Percentiles rank a stretch among this genome's conserved stretches.
Conservation (phyloP, 1,140 invertebrate genomes). For the Neodiprion pinetum region DNA sequence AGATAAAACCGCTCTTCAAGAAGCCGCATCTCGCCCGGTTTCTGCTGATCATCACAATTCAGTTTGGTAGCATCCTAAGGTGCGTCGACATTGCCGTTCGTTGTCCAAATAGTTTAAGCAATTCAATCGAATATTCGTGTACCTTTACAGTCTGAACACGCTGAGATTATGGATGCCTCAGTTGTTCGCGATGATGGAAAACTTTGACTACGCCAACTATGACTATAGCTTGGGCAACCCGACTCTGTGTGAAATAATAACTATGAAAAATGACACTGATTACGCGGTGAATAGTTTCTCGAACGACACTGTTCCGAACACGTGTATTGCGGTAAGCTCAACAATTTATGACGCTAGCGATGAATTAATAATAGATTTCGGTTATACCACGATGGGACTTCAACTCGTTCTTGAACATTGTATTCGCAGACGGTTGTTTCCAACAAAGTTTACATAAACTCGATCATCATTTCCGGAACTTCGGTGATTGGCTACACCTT, state of each 20-base stretch:
- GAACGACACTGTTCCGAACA: neutral
- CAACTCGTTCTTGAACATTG: conserved; percentile 8
- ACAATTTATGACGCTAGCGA: neutral
- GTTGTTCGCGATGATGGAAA: conserved; percentile 64
- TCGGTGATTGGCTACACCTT: conserved; percentile 34
- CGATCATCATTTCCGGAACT: conserved; percentile 35
- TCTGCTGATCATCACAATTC: conserved; percentile 55
- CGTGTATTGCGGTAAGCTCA: conserved; percentile 22
- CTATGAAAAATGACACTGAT: neutral
- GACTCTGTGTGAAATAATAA: conserved; percentile 46
- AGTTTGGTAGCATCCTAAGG: conserved; percentile 60
- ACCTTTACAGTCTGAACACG: conserved; percentile 57
- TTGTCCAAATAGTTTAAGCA: conserved; percentile 10
- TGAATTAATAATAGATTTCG: neutral
- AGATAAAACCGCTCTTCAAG: conserved; percentile 59
- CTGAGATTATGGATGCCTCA: conserved; percentile 67
- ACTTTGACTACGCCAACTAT: conserved; percentile 27
- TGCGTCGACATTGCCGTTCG: conserved; percentile 34
- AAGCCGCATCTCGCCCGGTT: conserved; percentile 52
- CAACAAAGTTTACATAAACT: conserved; percentile 40
- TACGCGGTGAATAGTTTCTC: neutral
- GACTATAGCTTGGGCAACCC: conserved; percentile 15
- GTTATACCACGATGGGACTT: neutral
- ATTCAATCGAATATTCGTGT: conserved; percentile 22
- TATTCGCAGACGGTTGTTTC: conserved; percentile 32